Evolutionary conservation across 1,140 invertebrate species (phyloP), one percentile per base, ranked within the genome.

Genomic region (Asobara japonica): DNA sequence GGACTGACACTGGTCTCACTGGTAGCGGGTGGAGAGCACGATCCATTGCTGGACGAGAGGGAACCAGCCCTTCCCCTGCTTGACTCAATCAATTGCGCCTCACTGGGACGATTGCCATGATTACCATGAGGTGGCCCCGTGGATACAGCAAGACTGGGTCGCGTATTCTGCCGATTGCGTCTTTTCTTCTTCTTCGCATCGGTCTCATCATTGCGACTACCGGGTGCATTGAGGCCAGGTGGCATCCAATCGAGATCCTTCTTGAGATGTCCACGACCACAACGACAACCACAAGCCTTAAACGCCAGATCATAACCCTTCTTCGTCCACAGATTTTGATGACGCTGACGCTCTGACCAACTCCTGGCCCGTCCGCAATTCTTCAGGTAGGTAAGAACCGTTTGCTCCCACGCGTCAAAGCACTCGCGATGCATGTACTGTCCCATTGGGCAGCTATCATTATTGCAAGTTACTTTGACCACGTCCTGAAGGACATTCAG

Each of bases 291-390:
- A 90, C 96, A 95, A 48, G 96, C 94, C 83, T 95, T 96, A 82
- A 93, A 95, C 0, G 96, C 95, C 81, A 98, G 87, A 85, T 99
- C 97, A 88, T 98, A 98, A 11, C 96, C 97, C 86, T 97, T 97
- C 87, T 98, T 98, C 38, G 96, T 98, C 97, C 97, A 99, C 68
- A 99, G 88, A 83, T 98, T 97, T 87, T 98, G 96, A 75, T 95
- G 91, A 16, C 96, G 90, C 85, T 98, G 96, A 56, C 96, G 90
- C 83, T 98, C 96, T 25, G 95, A 96, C 97, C 97, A 98, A 65
- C 94, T 95, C 16, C 96, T 90, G 1, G 96, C 96, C 16, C 96
- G 88, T 11, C 96, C 96, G 86, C 94, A 96, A 6, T 93, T 94
- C 81, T 96, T 95, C 51, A 98, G 89, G 81, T 95, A 97, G 33